Conservation (phyloP, 2,113 vertebrate genomes). For the Callipepla californica region DNA sequence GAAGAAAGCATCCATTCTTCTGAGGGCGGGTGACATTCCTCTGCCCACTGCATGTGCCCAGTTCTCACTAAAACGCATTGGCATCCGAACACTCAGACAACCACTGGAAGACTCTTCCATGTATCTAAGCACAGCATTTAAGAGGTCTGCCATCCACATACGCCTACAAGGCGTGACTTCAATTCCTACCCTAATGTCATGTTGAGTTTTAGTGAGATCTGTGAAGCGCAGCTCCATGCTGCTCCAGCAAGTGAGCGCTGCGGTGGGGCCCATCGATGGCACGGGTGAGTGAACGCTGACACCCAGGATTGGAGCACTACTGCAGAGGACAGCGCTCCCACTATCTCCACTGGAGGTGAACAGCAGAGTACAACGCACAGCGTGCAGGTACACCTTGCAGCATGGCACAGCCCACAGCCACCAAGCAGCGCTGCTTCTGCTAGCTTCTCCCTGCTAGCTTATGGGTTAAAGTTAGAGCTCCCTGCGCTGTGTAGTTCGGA, state of each 20-base stretch:
- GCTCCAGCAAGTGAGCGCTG: background rate
- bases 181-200: background rate
- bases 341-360: rapidly evolving
- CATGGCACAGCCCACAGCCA: rapidly evolving
- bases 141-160: background rate
- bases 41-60: background rate
- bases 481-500: background rate
- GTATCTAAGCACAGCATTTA: background rate
- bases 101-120: background rate
- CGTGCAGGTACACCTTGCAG: background rate
- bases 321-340: background rate
- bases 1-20: background rate
- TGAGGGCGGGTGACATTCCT: background rate
- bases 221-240: background rate
- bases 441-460: background rate
- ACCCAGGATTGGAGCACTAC: background rate
- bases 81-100: background rate
- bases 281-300: background rate
- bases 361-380: background rate
- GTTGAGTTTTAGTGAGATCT: background rate
- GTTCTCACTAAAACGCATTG: background rate
- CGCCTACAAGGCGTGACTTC: rapidly evolving
- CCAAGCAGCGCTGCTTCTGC: background rate
- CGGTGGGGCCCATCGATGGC: rapidly evolving
- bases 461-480: background rate